phyloP scores from a whole-genome alignment of 2,888 invertebrate species.

The Agriopis leucophaearia region DNA sequence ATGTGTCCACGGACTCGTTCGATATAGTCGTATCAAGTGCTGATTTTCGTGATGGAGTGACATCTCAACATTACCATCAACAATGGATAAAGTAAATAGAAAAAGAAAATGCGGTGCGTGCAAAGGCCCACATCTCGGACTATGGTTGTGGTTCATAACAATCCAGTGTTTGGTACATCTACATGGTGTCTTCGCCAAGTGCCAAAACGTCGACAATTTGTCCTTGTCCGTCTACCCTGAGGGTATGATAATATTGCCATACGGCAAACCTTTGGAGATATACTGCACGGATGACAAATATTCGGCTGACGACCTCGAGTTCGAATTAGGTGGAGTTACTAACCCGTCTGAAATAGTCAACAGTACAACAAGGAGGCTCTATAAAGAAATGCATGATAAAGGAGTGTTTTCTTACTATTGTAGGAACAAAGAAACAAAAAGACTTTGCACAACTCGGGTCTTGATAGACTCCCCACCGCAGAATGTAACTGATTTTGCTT shows the following conservation, averaged over 20 bases:
- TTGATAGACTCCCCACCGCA: slow-evolving; percentile 86
- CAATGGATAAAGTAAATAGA: slow-evolving; percentile 69
- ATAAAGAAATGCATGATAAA: slow-evolving; percentile 83
- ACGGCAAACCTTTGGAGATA: slow-evolving; percentile 88
- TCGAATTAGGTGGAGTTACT: slow-evolving; percentile 57
- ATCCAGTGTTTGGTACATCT: slow-evolving; percentile 70
- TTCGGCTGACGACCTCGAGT: slow-evolving; percentile 76
- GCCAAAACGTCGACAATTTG: slow-evolving; percentile 63
- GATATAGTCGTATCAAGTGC: slow-evolving; percentile 61
- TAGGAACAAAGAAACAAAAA: slow-evolving; percentile 63
- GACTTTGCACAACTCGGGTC: slow-evolving; percentile 66
- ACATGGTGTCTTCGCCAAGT: slow-evolving; percentile 70
- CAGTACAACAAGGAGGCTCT: slow-evolving; percentile 87
- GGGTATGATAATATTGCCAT: slow-evolving; percentile 85
- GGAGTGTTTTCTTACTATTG: slow-evolving; percentile 86
- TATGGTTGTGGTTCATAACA: slow-evolving; percentile 74
- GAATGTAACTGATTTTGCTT: slow-evolving; percentile 89
- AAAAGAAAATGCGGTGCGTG: slow-evolving; percentile 68
- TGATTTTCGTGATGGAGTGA: slow-evolving; percentile 74
- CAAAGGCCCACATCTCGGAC: slow-evolving; percentile 65
- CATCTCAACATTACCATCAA: slow-evolving; percentile 56
- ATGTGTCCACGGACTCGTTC: slow-evolving; percentile 68
- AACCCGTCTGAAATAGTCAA: slow-evolving; percentile 85
- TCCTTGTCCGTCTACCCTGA: slow-evolving; percentile 80
- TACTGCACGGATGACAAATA: slow-evolving; percentile 86